Conservation (phyloP, 2,888 invertebrate genomes). For the Drosophila limbata region DNA sequence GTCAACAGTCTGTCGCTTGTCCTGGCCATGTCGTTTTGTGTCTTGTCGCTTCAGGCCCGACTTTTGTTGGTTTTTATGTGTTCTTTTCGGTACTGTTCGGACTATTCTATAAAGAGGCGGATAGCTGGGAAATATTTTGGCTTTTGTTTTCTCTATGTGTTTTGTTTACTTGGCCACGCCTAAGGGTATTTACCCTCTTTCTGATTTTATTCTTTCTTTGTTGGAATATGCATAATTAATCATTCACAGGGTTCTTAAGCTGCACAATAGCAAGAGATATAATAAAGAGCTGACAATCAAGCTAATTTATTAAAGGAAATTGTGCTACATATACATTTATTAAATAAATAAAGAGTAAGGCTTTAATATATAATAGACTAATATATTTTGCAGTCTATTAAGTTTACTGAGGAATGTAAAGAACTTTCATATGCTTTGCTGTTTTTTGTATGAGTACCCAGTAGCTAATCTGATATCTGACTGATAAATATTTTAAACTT, state of each 20-base stretch:
- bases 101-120: conserved; percentile 37
- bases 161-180: conserved; percentile 53
- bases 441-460: too few species aligned
- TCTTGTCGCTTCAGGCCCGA: conserved; percentile 53
- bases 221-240: conserved; percentile 57
- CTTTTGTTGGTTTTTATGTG: conserved; percentile 53
- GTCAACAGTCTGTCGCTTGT: conserved; percentile 45
- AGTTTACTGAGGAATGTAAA: too few species aligned
- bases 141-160: conserved; percentile 51
- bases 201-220: conserved; percentile 12
- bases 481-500: too few species aligned
- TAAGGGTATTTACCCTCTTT: conserved; percentile 17
- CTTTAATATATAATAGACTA: too few species aligned
- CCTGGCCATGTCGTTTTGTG: conserved; percentile 43
- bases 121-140: conserved; percentile 61
- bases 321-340: neutral
- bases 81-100: conserved; percentile 35
- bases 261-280: conserved; percentile 47
- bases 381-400: too few species aligned
- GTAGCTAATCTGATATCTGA: too few species aligned
- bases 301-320: conserved; percentile 21
- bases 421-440: too few species aligned
- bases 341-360: neutral
- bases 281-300: conserved; percentile 53
- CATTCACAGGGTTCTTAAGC: conserved; percentile 45